These are phyloP conservation scores for Hirtodrosophila alboralis DNA, from an alignment of 2,888 invertebrate genomes.

Conservation along the genomic window DNA sequence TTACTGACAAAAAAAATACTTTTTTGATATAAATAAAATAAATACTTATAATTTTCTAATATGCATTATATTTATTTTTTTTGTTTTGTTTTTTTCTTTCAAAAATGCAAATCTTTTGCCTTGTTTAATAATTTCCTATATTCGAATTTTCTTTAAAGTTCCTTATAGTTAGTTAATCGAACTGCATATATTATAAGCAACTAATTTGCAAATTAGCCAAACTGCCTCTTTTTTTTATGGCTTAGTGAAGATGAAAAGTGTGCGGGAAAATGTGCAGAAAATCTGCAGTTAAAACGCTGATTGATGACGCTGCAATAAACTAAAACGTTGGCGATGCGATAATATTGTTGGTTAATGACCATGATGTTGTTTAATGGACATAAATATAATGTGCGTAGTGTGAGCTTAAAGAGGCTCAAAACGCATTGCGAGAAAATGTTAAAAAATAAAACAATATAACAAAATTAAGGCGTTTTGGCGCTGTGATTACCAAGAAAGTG, in stretches of 20 bases:
- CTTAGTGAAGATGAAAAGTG: conserved; percentile 20
- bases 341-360: conserved; percentile 32
- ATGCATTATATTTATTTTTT: too few species aligned
- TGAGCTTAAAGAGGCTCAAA: conserved; percentile 19
- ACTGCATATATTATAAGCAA: too few species aligned
- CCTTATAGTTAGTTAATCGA: too few species aligned
- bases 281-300: conserved; percentile 40
- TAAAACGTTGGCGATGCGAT: conserved; percentile 65
- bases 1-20: too few species aligned
- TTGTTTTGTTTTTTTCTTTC: too few species aligned
- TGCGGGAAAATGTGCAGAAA: conserved; percentile 44
- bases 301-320: conserved; percentile 71
- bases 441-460: too few species aligned
- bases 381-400: conserved; percentile 59
- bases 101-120: too few species aligned
- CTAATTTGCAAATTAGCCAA: conserved; percentile 61
- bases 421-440: conserved; percentile 64
- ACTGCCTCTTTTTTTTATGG: conserved; percentile 33
- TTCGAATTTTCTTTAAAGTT: too few species aligned
- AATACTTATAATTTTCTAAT: too few species aligned
- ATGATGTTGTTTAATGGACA: conserved; percentile 47
- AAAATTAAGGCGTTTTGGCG: conserved; percentile 51
- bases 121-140: too few species aligned
- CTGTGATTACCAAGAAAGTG: conserved; percentile 71
- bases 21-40: too few species aligned